phyloP scores from a whole-genome alignment of 2,113 vertebrate genomes.

The Gobius niger region DNA sequence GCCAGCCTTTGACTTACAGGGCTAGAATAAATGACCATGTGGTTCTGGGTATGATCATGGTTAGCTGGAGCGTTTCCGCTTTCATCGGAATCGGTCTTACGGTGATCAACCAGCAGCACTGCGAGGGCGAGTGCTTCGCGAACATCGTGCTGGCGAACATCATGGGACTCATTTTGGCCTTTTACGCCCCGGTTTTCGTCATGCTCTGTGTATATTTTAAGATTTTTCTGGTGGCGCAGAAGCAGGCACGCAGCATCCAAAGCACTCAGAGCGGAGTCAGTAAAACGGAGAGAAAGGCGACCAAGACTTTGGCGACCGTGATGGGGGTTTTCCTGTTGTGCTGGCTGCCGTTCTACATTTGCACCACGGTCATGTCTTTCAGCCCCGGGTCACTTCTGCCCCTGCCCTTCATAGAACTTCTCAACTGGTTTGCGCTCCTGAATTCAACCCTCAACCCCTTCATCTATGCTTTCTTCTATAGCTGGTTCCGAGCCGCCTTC shows the following conservation, averaged over 20 bases:
- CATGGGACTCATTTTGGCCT: neutral
- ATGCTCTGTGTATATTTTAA: constrained; percentile 2
- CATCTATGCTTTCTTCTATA: neutral
- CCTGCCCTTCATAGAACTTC: neutral
- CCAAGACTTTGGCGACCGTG: constrained; percentile 1
- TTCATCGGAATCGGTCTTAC: neutral
- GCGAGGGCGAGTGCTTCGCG: neutral
- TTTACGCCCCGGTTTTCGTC: neutral
- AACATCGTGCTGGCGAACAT: neutral
- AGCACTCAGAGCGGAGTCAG: neutral
- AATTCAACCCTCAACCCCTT: neutral
- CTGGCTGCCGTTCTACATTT: neutral
- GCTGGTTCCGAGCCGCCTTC: neutral
- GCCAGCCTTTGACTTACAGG: neutral
- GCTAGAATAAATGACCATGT: neutral
- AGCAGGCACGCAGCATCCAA: neutral
- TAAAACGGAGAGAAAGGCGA: neutral
- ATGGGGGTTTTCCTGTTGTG: constrained; percentile 1
- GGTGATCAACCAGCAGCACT: neutral
- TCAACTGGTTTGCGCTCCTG: neutral
- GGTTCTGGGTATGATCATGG: neutral
- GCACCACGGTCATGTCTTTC: neutral
- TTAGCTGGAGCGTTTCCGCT: neutral
- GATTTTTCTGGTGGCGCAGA: neutral
- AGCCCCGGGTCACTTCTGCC: neutral